Base-by-base conservation (phyloP, 2,797 vertebrate genomes). In the Harpagifer antarcticus region DNA sequence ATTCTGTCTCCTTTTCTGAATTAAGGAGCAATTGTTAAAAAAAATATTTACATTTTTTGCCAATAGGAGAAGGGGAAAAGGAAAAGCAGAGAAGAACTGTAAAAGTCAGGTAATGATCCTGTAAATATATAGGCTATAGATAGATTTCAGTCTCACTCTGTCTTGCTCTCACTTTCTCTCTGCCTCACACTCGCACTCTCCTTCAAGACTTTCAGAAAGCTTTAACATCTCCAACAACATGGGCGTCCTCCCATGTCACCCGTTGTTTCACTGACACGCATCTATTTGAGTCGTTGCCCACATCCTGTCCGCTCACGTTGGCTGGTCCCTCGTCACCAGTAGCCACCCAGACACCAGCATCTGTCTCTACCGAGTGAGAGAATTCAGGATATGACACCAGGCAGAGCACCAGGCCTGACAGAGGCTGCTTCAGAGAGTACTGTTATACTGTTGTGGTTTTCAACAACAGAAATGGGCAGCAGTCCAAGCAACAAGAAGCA, bases 291-390 rank as follows among this genome's bases (percentile, higher is more conserved):
- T 50, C 64, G 70, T 85, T 85, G 86, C 85, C 88, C 83, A 88
- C 92, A 83, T 89, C 91, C 90, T 91, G 92, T 93, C 93, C 75
- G 71, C 86, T 91, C 79, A 53, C 12, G 82, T 92, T 79, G 85
- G 60, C 83, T 56, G 66, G 71, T 81, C 72, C 72, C 73, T 84
- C 69, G 62, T 93, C 93, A 92, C 68, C 81, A 64, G 72, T 79
- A 73, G 82, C 68, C 58, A 43, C 82, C 76, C 62, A 37, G 75
- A 66, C 79, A 71, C 76, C 78, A 85, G 74, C 88, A 72, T 88
- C 77, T 74, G 85, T 79, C 88, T 83, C 71, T 72, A 65, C 70
- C 68, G 60, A 74, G 75, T 31, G 69, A 86, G 81, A 64, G 53
- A 72, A 86, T 11, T 86, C 79, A 70, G 81, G 79, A 82, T 74